Conservation (phyloP, 2,113 vertebrate genomes). For the Pleuronectes platessa region DNA sequence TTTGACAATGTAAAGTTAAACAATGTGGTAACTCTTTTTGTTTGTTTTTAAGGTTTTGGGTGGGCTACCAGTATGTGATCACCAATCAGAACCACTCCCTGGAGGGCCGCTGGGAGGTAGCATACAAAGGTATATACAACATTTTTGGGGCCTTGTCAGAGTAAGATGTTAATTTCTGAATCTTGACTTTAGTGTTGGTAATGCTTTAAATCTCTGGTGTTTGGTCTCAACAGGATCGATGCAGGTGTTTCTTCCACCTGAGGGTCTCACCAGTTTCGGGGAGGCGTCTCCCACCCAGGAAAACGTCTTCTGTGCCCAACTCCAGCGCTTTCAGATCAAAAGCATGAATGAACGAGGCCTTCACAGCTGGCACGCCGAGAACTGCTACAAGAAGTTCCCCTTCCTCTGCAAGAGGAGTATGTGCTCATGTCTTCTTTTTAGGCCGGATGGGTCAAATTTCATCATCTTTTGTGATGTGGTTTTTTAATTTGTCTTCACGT, state of each 20-base stretch:
- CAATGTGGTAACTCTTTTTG: neutral
- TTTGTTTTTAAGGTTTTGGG: slow-evolving; percentile 89
- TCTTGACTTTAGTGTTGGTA: neutral
- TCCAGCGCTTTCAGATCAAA: slow-evolving; percentile 92
- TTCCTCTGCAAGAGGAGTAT: slow-evolving; percentile 98
- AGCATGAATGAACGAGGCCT: slow-evolving; percentile 90
- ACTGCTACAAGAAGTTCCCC: slow-evolving; percentile 95
- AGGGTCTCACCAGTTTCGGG: slow-evolving; percentile 83
- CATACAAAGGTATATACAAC: slow-evolving; percentile 89
- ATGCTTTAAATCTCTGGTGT: neutral
- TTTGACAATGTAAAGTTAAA: neutral
- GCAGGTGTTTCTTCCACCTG: slow-evolving; percentile 94
- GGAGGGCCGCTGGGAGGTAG: slow-evolving; percentile 96
- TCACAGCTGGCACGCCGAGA: slow-evolving; percentile 96
- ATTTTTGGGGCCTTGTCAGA: neutral
- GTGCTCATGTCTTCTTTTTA: slow-evolving; percentile 43
- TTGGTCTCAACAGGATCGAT: slow-evolving; percentile 83
- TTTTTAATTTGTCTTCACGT: slow-evolving; percentile 6
- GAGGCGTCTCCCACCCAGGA: slow-evolving; percentile 87
- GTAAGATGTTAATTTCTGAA: neutral
- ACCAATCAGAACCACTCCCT: slow-evolving; percentile 91
- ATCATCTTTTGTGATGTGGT: neutral
- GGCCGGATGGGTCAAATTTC: neutral
- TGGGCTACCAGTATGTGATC: slow-evolving; percentile 97
- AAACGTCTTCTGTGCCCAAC: slow-evolving; percentile 92